phyloP scores from a whole-genome alignment of 2,888 invertebrate genomes.

The Steinernema hermaphroditum region DNA sequence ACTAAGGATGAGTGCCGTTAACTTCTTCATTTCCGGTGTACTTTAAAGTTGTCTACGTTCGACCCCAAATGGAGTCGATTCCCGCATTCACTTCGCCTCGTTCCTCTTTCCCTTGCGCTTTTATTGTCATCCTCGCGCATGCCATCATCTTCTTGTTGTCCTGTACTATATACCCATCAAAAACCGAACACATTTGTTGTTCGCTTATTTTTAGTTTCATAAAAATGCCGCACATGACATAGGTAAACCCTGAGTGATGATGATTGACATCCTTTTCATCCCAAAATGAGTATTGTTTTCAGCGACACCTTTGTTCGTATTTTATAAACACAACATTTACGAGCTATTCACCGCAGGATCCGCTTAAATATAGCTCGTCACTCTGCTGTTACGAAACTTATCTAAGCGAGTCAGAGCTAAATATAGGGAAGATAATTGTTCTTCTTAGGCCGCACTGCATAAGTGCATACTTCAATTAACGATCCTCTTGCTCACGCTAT shows the following conservation, averaged over 20 bases:
- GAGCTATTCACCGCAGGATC: neutral
- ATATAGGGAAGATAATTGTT: too few relatives aligned
- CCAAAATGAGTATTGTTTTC: neutral
- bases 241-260: neutral
- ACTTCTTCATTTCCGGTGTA: constrained; percentile 30
- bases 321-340: neutral
- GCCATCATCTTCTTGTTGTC: neutral
- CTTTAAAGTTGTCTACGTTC: constrained; percentile 27
- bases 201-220: neutral
- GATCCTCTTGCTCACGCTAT: too few relatives aligned
- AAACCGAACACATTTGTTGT: neutral
- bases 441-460: too few relatives aligned
- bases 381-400: neutral
- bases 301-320: neutral
- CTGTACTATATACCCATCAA: neutral
- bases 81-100: neutral
- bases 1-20: constrained; percentile 26
- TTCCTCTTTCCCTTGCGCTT: neutral
- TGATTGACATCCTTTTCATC: neutral
- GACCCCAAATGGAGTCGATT: neutral
- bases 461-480: too few relatives aligned
- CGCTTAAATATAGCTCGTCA: neutral
- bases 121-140: neutral
- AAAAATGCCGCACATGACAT: neutral
- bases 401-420: too few relatives aligned